phyloP scores from a whole-genome alignment of 2,113 vertebrate species.

The Thalassoma bifasciatum region DNA sequence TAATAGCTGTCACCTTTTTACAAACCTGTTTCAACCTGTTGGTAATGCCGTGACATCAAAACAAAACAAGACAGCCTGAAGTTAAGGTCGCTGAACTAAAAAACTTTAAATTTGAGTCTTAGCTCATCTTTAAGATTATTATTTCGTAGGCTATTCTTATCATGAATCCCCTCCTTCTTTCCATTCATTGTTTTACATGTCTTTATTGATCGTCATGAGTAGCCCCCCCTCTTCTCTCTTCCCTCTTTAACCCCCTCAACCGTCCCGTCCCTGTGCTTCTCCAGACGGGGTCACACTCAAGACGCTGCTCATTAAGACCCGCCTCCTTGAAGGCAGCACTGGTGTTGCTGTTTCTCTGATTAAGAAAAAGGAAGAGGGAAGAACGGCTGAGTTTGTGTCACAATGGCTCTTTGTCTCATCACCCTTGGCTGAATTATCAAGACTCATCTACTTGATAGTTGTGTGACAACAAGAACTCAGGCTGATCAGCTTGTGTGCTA shows the following conservation, averaged over 20 bases:
- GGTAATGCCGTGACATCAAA: conserved; percentile 16
- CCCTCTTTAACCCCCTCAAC: conserved; percentile 22
- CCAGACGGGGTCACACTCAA: conserved; percentile 57
- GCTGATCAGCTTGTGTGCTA: conserved; percentile 38
- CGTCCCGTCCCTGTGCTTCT: conserved; percentile 48
- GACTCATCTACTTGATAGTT: conserved; percentile 78
- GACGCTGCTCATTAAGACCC: conserved; percentile 62
- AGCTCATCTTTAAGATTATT: no score
- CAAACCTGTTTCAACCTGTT: conserved; percentile 10
- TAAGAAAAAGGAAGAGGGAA: conserved; percentile 70
- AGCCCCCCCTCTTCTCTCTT: conserved; percentile 18
- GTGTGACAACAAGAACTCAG: conserved; percentile 27
- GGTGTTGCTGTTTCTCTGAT: conserved; percentile 76
- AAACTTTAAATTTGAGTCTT: conserved; percentile 12
- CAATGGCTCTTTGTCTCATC: conserved; percentile 78
- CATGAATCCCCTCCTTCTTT: conserved; percentile 17
- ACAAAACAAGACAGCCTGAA: conserved; percentile 1
- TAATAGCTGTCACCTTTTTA: conserved; percentile 26
- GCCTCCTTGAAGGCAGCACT: conserved; percentile 69
- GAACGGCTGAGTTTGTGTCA: conserved; percentile 70
- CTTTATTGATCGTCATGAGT: conserved; percentile 49
- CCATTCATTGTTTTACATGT: conserved; percentile 56
- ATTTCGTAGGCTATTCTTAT: no score
- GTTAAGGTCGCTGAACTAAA: conserved; percentile 5
- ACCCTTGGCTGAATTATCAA: conserved; percentile 76